phyloP scores from a whole-genome alignment of 1,140 invertebrate genomes.

The Archegozetes longisetosus region DNA sequence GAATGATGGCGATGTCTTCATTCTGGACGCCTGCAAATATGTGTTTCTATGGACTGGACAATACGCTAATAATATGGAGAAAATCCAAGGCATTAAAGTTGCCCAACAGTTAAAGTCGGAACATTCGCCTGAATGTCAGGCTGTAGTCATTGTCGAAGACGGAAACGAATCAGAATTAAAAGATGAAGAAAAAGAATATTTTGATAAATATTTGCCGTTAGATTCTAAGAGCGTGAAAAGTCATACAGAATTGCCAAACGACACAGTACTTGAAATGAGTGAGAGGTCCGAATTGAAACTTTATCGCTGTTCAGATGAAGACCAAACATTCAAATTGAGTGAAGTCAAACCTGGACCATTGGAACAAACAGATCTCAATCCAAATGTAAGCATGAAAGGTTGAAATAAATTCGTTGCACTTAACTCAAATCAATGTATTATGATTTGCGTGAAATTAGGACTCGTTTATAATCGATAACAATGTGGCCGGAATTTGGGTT shows the following conservation, averaged over 20 bases:
- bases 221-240: conserved; percentile 26
- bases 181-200: conserved; percentile 41
- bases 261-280: conserved; percentile 13
- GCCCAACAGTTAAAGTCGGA: conserved; percentile 29
- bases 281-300: neutral
- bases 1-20: conserved; percentile 68
- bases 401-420: too few relatives aligned
- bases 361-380: conserved; percentile 54
- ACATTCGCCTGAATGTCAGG: conserved; percentile 31
- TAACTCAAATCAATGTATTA: too few relatives aligned
- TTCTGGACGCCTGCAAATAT: conserved; percentile 48
- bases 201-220: conserved; percentile 51
- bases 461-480: conserved; percentile 71
- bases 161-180: conserved; percentile 55
- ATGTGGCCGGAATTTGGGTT: conserved; percentile 64
- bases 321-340: conserved; percentile 63
- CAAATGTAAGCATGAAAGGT: conserved; percentile 40
- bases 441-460: too few relatives aligned
- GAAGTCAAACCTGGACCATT: conserved; percentile 73
- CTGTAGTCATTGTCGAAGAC: conserved; percentile 60
- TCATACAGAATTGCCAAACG: conserved; percentile 18
- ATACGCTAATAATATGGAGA: conserved; percentile 47
- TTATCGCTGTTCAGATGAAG: conserved; percentile 45
- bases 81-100: conserved; percentile 35
- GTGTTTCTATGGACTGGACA: conserved; percentile 69